Conservation (phyloP, 2,113 vertebrate genomes). For the Prolemur simus region DNA sequence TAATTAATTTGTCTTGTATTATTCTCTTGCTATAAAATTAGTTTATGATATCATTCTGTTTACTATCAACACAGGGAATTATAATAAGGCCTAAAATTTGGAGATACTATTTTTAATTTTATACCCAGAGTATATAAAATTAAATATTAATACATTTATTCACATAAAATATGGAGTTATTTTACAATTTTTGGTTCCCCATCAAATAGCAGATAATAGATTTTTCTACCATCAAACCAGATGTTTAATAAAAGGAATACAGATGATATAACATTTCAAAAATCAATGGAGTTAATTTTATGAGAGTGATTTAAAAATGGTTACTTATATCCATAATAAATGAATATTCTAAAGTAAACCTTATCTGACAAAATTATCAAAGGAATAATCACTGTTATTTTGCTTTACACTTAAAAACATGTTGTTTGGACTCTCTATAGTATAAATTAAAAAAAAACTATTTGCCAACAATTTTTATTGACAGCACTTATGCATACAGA, state of each 20-base stretch:
- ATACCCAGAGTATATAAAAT: neutral
- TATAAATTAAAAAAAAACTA: neutral
- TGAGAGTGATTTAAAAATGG: neutral
- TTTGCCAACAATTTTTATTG: neutral
- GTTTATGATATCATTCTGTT: neutral
- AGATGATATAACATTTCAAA: neutral
- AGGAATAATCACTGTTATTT: neutral
- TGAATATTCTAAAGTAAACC: neutral
- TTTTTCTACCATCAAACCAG: neutral
- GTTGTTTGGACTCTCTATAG: neutral
- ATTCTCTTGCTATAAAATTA: neutral
- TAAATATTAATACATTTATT: neutral
- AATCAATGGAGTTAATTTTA: neutral
- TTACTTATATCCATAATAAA: neutral
- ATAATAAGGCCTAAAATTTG: neutral
- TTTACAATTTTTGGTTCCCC: neutral
- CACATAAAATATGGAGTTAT: neutral
- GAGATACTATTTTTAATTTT: neutral
- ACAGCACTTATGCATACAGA: neutral
- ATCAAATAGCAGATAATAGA: neutral
- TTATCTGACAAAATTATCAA: neutral
- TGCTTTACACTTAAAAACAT: neutral
- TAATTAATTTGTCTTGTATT: neutral
- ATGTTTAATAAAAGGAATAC: neutral
- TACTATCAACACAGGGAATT: neutral